Base-by-base conservation (phyloP, 2,797 vertebrate genomes). In the Anolis apletophallus region DNA sequence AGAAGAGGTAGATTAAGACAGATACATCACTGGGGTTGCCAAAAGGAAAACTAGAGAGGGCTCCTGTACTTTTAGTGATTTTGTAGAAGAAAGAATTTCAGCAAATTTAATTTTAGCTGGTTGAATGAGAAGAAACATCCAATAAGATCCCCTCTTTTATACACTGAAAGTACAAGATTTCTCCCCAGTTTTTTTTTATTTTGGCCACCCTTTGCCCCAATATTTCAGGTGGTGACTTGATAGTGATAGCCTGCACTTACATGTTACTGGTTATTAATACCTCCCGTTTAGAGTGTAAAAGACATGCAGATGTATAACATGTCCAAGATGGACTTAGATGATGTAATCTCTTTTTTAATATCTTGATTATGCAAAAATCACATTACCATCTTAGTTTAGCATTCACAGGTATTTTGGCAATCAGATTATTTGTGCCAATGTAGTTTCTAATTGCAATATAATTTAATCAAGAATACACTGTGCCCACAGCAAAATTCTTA, bases 371-470 rank as follows among this genome's bases (percentile, higher is more conserved):
- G 32, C 57, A 72, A 83, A 59, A 46, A 72, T 67, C 68, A 84
- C 73, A 80, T 87, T 80, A 64, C 55, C 57, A 80, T 80, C 79
- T 72, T 81, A 81, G 81, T 26, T 26, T 89, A 67, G 59, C 80
- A 29, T 91, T 91, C 32, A 74, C 69, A 82, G 83, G 11, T 85
- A 85, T 77, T 91, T 91, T 88, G 90, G 91, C 81, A 87, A 87
- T 90, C 78, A 89, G 59, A 91, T 92, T 91, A 93, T 91, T 93
- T 93, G 90, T 87, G 81, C 81, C 81, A 83, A 54, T 87, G 81
- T 83, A 87, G 32, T 84, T 87, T 68, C 77, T 87, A 87, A 87
- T 87, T 87, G 76, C 76, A 87, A 83, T 84, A 73, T 79, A 84
- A 79, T 84, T 87, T 80, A 84, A 87, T 87, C 86, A 0, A 26